Percentiles rank a stretch among this genome's conserved stretches.
Conservation (phyloP, 2,113 vertebrate genomes). For the Channa maculata region DNA sequence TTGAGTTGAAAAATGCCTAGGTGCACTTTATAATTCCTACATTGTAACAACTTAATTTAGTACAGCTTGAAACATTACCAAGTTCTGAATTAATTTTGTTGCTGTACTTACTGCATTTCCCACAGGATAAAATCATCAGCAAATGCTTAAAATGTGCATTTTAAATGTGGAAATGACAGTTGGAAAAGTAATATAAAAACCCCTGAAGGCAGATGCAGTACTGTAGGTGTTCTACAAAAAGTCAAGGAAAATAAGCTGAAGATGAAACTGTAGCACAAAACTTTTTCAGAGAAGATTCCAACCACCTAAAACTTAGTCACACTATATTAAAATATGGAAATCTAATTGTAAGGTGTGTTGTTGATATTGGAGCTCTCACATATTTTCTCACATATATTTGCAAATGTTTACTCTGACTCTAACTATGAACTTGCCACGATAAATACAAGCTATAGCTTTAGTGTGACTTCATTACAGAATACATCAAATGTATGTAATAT, state of each 20-base stretch:
- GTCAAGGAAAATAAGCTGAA: background rate
- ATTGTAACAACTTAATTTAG: conserved; percentile 6
- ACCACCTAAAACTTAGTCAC: background rate
- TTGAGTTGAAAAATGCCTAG: background rate
- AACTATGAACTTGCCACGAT: too few relatives aligned
- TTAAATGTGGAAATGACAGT: conserved; percentile 10
- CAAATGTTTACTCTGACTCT: too few relatives aligned
- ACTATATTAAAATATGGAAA: background rate
- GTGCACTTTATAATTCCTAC: background rate
- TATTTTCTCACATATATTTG: too few relatives aligned
- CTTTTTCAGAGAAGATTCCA: background rate
- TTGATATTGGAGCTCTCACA: too few relatives aligned
- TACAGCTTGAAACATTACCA: background rate
- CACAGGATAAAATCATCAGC: background rate
- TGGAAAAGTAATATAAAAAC: background rate
- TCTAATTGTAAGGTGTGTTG: background rate
- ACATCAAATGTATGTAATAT: background rate
- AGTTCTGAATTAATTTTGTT: background rate
- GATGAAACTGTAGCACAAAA: background rate
- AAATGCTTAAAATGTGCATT: conserved; percentile 15
- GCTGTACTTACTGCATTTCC: background rate
- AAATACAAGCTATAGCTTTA: background rate
- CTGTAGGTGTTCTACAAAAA: background rate
- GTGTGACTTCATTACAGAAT: conserved; percentile 34
- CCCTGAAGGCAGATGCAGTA: background rate